Evolutionary conservation across 2,797 vertebrate genomes (phyloP).

Genomic region (Mormyrops attenuatus): DNA sequence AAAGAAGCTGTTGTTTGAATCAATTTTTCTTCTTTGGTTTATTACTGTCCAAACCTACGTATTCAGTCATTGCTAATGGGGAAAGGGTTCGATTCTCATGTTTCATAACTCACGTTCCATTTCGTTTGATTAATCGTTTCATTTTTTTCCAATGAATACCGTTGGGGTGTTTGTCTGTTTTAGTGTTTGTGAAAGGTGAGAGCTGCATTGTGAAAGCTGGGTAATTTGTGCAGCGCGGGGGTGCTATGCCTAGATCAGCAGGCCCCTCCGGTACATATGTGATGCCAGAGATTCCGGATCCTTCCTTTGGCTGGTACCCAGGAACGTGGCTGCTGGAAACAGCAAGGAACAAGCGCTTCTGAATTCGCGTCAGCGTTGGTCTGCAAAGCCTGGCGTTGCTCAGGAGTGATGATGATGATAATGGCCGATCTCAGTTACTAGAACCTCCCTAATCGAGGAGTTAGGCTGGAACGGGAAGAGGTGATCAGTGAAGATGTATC

Average conservation of each 20-base stretch:
- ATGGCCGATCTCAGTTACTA: neutral
- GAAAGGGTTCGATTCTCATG: slow-evolving; percentile 44
- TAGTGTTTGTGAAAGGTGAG: slow-evolving; percentile 22
- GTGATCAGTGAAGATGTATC: neutral
- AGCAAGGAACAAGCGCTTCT: neutral
- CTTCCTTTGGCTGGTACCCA: neutral
- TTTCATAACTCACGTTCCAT: slow-evolving; percentile 25
- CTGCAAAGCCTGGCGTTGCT: neutral
- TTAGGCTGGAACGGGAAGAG: neutral
- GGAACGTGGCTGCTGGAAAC: neutral
- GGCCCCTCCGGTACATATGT: slow-evolving; percentile 3
- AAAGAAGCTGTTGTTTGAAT: neutral
- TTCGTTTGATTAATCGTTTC: slow-evolving; percentile 12
- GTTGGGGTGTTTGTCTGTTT: slow-evolving; percentile 18
- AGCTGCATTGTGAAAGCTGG: slow-evolving; percentile 10
- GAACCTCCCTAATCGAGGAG: neutral
- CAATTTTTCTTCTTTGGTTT: neutral
- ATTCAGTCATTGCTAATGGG: slow-evolving; percentile 29
- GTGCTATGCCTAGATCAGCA: neutral
- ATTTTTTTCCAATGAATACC: slow-evolving; percentile 20
- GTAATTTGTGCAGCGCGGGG: neutral
- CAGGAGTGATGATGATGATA: neutral
- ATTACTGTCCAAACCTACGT: neutral
- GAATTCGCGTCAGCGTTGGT: slow-evolving; percentile 3
- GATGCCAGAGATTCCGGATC: neutral